phyloP scores from a whole-genome alignment of 2,888 invertebrate genomes.

The Sabatieria punctata region DNA sequence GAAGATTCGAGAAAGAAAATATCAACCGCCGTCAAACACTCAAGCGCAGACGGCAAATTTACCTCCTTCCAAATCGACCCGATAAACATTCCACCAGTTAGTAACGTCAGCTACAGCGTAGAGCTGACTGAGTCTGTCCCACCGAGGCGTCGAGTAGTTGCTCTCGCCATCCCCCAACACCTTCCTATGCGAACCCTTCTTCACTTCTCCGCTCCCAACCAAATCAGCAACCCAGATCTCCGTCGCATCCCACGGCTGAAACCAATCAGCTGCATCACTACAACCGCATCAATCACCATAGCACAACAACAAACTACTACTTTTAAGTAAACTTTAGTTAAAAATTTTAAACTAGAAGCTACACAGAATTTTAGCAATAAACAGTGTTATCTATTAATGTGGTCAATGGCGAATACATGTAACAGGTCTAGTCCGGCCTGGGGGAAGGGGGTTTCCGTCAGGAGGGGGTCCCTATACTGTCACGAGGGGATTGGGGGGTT shows the following conservation, averaged over 20 bases:
- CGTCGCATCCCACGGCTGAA: slow-evolving; percentile 37
- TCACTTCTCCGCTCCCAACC: slow-evolving; percentile 15
- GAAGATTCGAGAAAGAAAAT: too few species aligned
- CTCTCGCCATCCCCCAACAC: slow-evolving; percentile 18
- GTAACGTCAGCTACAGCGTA: slow-evolving; percentile 31
- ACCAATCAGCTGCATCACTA: slow-evolving; percentile 6
- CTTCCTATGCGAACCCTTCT: slow-evolving; percentile 12
- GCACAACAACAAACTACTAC: background rate
- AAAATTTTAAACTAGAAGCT: background rate
- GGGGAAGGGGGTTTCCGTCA: too few species aligned
- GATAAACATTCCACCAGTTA: slow-evolving; percentile 36
- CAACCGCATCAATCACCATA: background rate
- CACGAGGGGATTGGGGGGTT: too few species aligned
- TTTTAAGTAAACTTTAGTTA: slow-evolving; percentile 1
- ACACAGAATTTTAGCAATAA: background rate
- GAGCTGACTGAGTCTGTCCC: slow-evolving; percentile 27
- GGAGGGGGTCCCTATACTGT: too few species aligned
- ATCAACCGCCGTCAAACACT: too few species aligned
- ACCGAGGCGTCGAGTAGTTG: slow-evolving; percentile 32
- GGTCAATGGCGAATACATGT: too few species aligned
- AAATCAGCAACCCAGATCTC: slow-evolving; percentile 30
- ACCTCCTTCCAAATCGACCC: slow-evolving; percentile 15
- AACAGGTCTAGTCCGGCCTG: too few species aligned
- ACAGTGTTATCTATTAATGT: too few species aligned
- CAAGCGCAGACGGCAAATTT: too few species aligned